phyloP scores from a whole-genome alignment of 2,888 invertebrate genomes.

The Calameuta pallipes region DNA sequence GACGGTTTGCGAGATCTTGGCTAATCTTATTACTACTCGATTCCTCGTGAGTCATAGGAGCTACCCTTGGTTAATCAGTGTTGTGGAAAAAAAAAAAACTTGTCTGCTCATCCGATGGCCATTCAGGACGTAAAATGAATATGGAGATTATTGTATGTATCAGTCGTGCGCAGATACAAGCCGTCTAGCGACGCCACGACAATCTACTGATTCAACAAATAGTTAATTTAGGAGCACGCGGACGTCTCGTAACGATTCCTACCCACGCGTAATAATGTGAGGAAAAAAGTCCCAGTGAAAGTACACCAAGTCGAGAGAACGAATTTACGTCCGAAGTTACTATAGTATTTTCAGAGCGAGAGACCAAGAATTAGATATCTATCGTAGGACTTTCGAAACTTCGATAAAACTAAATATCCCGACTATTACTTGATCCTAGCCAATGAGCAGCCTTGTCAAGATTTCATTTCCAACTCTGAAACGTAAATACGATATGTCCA shows the following conservation, averaged over 20 bases:
- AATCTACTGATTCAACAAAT: background rate
- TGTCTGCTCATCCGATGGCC: background rate
- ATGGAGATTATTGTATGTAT: background rate
- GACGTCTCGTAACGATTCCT: background rate
- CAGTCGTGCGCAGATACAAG: too few species aligned
- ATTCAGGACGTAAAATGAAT: background rate
- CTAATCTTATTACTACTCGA: background rate
- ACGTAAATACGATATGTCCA: background rate
- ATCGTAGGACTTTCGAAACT: background rate
- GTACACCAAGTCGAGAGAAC: background rate
- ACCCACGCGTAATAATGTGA: background rate
- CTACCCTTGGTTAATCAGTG: background rate
- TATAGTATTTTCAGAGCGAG: background rate
- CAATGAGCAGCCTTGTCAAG: background rate
- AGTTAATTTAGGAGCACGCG: background rate
- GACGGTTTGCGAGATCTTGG: background rate
- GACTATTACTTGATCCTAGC: background rate
- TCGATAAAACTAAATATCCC: background rate
- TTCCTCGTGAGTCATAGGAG: background rate
- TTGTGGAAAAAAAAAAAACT: background rate
- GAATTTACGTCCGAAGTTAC: background rate
- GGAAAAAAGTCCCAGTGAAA: background rate
- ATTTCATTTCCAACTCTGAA: background rate
- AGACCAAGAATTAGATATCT: background rate
- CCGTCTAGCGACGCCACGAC: background rate